Base-by-base conservation (phyloP, 1,140 invertebrate genomes). In the Melipona quadrifasciata region DNA sequence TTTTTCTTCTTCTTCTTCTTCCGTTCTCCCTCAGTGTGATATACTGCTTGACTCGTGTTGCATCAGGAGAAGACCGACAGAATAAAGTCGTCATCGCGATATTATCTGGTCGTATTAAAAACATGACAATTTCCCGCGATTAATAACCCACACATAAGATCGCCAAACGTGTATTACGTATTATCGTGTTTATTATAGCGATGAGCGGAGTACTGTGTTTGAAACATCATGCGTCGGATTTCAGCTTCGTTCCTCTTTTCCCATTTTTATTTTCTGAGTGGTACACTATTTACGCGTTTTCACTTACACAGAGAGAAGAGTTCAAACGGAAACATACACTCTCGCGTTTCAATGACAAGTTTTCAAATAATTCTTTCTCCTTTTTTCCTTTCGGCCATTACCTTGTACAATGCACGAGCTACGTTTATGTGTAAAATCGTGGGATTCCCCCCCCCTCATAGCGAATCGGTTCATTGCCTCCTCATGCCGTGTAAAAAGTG, bases 91-190 rank as follows among this genome's bases (percentile, higher is more conserved):
- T 51, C 68, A 71, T 79, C 27, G 65, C 65, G 47, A 65, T n/a
- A n/a, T 47, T 47, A 47, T 51, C 34, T 70, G 75, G 27, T 77
- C 81, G 55, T 83, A 58, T 39, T 84, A 79, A 84, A 83, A 84
- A 79, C 58, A 61, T 84, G 76, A 83, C 81, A 78, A 78, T 58
- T 27, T 64, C 57, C 12, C 55, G 64, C 82, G 34, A 55, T 78
- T 47, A 79, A 67, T 57, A 79, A 67, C 55, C 68, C 67, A 71
- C 47, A 61, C 74, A 47, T 61, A 51, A 79, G 77, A 21, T 71
- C 51, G 16, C 21, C 51, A 68, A 47, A 47, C 39, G 39, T 47
- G 31, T 31, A 31, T 31, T 31, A 58, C 5, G 53, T 55, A 53
- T 75, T 39, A 58, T 75, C 67, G 47, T 51, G 17, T 51, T 61